These are phyloP conservation scores for Tolmerus cingulatus DNA, from an alignment of 2,888 invertebrate genomes.

Conservation along the genomic window DNA sequence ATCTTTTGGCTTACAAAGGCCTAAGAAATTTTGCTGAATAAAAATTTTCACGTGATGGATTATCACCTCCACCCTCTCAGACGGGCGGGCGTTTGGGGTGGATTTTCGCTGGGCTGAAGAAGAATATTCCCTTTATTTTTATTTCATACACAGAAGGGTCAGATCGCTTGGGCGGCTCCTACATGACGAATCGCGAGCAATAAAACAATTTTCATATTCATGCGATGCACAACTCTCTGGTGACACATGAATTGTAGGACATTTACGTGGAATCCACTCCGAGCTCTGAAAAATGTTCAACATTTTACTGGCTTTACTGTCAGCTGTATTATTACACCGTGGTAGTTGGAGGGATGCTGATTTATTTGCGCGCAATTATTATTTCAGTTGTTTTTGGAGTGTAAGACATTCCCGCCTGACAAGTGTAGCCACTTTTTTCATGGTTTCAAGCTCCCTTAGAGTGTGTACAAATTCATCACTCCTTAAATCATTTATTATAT, in stretches of 20 bases:
- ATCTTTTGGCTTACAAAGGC: not conserved
- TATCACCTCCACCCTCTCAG: not conserved
- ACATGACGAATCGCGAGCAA: constrained; percentile 16
- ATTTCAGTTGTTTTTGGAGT: not conserved
- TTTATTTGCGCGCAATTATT: not conserved
- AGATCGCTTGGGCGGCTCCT: not conserved
- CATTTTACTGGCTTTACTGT: not conserved
- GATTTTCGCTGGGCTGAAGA: not conserved
- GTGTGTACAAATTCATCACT: too few relatives aligned
- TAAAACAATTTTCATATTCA: constrained; percentile 37
- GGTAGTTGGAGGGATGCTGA: not conserved
- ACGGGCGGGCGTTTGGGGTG: not conserved
- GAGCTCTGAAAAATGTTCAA: not conserved
- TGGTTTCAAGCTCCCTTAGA: too few relatives aligned
- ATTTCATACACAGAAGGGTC: constrained; percentile 8
- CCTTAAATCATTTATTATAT: too few relatives aligned
- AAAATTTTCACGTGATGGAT: not conserved
- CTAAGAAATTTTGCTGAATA: not conserved
- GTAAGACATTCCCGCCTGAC: not conserved
- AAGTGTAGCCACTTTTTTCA: too few relatives aligned
- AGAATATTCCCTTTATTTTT: not conserved
- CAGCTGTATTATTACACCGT: not conserved
- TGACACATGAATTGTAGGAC: constrained; percentile 25
- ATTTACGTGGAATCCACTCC: not conserved
- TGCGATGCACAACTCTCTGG: constrained; percentile 5